Conservation (phyloP, 2,797 vertebrate species). For the Mionectes olivaceus region DNA sequence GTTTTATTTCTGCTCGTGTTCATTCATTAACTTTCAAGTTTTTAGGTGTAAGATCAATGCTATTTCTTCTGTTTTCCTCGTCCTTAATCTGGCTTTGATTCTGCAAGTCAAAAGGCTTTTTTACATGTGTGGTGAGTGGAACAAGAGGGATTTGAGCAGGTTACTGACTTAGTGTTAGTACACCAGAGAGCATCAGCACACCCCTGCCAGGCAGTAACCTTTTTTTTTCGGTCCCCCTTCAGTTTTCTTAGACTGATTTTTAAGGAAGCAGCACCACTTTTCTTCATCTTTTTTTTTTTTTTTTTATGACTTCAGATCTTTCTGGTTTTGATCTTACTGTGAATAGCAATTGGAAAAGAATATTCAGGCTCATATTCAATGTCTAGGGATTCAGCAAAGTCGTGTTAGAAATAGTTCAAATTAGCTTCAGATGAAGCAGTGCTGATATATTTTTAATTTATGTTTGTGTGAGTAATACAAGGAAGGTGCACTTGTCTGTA, state of each 20-base stretch:
- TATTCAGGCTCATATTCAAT: neutral
- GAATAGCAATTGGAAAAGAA: neutral
- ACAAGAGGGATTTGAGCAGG: neutral
- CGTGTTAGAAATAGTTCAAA: neutral
- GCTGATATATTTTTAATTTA: neutral
- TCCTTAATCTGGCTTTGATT: neutral
- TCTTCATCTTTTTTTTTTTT: neutral
- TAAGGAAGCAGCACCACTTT: neutral
- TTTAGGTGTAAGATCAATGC: neutral
- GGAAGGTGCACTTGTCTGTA: neutral
- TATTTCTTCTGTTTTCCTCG: neutral
- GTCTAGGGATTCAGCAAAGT: neutral
- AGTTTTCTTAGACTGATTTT: neutral
- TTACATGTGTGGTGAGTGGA: rapidly evolving
- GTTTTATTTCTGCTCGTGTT: neutral
- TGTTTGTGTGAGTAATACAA: neutral
- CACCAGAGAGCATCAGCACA: neutral
- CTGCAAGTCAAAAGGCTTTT: neutral
- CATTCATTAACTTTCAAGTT: neutral
- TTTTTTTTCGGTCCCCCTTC: neutral
- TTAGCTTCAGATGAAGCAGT: neutral
- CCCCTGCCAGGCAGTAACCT: neutral
- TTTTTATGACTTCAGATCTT: neutral
- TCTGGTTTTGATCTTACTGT: neutral
- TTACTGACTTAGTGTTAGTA: neutral